Conservation (phyloP, 1,140 invertebrate species). For the Trichomalopsis sarcophagae region DNA sequence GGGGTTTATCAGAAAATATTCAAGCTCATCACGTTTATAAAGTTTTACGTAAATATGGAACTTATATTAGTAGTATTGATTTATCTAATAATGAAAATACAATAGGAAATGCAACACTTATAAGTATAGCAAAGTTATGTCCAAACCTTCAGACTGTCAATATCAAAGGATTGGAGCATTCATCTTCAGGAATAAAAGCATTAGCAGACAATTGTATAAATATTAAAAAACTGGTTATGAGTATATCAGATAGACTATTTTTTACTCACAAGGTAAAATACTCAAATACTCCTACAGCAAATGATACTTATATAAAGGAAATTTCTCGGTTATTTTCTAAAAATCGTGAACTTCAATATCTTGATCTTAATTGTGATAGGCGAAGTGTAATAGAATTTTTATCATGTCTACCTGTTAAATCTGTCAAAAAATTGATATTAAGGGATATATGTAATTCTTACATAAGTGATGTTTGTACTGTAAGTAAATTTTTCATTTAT, state of each 20-base stretch:
- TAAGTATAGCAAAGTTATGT: constrained; percentile 65
- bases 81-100: constrained; percentile 50
- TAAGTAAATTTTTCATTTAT: background rate
- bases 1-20: constrained; percentile 54
- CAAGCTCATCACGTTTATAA: constrained; percentile 60
- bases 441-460: background rate
- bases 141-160: constrained; percentile 65
- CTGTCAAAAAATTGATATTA: background rate
- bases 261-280: too few species aligned
- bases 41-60: constrained; percentile 64
- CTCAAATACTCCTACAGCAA: constrained; percentile 45
- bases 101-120: constrained; percentile 61
- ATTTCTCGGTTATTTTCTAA: constrained; percentile 62
- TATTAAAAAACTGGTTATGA: constrained; percentile 59
- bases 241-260: constrained; percentile 34
- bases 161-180: constrained; percentile 56
- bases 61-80: constrained; percentile 62
- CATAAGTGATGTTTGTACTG: background rate
- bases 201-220: constrained; percentile 61
- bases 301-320: constrained; percentile 59
- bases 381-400: background rate
- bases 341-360: constrained; percentile 59
- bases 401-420: background rate
- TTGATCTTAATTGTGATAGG: constrained; percentile 52
- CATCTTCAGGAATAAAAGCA: constrained; percentile 61